A percentile compares a stretch with the other conserved stretches of the same genome.
phyloP scores from a whole-genome alignment of 2,113 vertebrate species.

The Indri indri region DNA sequence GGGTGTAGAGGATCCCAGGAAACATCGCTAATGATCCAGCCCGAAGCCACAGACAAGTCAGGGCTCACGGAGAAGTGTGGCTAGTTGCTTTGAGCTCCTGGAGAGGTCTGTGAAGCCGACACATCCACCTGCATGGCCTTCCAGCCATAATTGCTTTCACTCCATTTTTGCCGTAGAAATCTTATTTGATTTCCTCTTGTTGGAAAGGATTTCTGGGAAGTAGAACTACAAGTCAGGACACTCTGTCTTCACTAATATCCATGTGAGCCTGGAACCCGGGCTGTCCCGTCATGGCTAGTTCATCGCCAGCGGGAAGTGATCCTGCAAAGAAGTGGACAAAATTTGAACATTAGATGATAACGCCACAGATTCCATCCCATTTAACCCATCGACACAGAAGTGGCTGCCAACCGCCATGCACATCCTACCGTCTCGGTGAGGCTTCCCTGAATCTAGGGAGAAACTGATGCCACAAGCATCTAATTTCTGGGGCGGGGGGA shows the following conservation, averaged over 20 bases:
- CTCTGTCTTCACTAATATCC: neutral
- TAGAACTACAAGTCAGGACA: neutral
- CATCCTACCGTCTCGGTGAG: no score
- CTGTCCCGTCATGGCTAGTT: accelerated
- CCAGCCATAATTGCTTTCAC: neutral
- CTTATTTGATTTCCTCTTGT: neutral
- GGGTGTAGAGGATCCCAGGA: neutral
- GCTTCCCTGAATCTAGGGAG: neutral
- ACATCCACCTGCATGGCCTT: neutral
- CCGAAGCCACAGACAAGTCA: neutral
- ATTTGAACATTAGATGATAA: accelerated
- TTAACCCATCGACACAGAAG: accelerated
- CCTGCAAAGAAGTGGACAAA: neutral
- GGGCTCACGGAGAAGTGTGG: neutral
- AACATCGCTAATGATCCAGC: neutral
- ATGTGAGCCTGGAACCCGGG: accelerated
- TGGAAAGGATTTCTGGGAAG: neutral
- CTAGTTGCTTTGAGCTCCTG: neutral
- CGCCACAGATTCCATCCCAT: no score
- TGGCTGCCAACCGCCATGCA: accelerated
- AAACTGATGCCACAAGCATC: neutral
- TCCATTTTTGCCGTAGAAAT: neutral
- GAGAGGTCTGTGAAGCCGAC: neutral
- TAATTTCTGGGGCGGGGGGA: neutral
- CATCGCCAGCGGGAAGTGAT: neutral